Base-by-base conservation (phyloP, 2,888 invertebrate species). In the Drosophila diplacantha region DNA sequence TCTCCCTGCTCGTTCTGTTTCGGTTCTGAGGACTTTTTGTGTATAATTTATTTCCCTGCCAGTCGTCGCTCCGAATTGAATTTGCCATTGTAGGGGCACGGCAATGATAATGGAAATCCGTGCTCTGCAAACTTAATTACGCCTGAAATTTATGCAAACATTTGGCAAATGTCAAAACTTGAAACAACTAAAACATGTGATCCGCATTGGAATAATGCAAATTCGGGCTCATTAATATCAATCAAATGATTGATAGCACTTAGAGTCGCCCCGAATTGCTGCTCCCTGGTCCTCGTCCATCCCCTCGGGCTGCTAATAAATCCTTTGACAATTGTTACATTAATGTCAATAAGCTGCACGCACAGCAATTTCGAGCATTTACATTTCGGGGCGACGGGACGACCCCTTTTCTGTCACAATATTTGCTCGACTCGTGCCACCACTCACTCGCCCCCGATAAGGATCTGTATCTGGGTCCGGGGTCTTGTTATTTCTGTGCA, bases 251-350 rank as follows among this genome's bases (percentile, higher is more conserved):
- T 81, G 82, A 86, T 86, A 70, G 62, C 71, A 63, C 43, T 56
- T 43, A 59, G 39, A 62, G 24, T 32, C 22, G 52, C 26, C 22
- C 41, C 44, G 24, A 9, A 39, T 31, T 18, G 37, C 58, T 49
- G 44, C 67, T 59, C 69, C 50, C 72, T 55, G 38, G 18, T 35
- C 39, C 39, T 24, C n/a, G 44, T 26, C 38, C 37, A 18, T 18
- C 49, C 41, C 39, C 37, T 7, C 4, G 51, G 56, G 46, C 57
- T 72, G 72, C 72, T 85, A 86, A 86, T 85, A 86, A 85, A 85
- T 86, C 85, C 85, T 78, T 79, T 85, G 85, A 81, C 86, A 85
- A 86, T 86, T 86, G 86, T 72, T 82, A 75, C 77, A 80, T 83
- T 81, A 77, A 83, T 82, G 83, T 83, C 81, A 81, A 80, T 83